Conservation (phyloP, 2,797 vertebrate species). For the Mus minutoides region DNA sequence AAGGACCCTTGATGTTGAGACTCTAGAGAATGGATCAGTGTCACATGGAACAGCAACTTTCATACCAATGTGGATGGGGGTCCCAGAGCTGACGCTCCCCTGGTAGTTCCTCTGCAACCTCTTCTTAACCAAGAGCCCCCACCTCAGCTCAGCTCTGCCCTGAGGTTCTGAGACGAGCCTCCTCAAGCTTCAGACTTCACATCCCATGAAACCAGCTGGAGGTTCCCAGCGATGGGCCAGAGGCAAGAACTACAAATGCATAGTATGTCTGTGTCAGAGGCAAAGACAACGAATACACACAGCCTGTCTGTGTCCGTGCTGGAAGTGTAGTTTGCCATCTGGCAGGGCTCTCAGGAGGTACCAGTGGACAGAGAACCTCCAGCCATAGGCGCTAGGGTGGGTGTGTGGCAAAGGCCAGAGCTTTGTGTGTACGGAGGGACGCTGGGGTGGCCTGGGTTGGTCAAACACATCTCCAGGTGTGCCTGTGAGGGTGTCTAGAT, state of each 20-base stretch:
- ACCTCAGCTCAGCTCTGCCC: not conserved
- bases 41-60: not conserved
- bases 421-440: no score
- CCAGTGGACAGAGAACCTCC: not conserved
- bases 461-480: not conserved
- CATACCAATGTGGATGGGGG: not conserved
- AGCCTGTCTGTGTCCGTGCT: not conserved
- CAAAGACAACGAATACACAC: not conserved
- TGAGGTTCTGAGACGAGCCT: not conserved
- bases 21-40: not conserved
- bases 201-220: not conserved
- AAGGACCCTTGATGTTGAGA: not conserved
- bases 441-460: not conserved
- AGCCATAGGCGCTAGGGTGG: no score
- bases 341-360: not conserved
- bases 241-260: not conserved
- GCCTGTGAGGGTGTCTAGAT: not conserved
- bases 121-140: not conserved
- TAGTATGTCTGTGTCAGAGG: not conserved
- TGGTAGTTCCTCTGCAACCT: not conserved
- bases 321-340: not conserved
- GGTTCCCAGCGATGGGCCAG: not conserved
- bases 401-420: not conserved
- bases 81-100: no score
- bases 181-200: not conserved